Conservation (phyloP, 2,797 vertebrate species). For the Dipus sagitta region DNA sequence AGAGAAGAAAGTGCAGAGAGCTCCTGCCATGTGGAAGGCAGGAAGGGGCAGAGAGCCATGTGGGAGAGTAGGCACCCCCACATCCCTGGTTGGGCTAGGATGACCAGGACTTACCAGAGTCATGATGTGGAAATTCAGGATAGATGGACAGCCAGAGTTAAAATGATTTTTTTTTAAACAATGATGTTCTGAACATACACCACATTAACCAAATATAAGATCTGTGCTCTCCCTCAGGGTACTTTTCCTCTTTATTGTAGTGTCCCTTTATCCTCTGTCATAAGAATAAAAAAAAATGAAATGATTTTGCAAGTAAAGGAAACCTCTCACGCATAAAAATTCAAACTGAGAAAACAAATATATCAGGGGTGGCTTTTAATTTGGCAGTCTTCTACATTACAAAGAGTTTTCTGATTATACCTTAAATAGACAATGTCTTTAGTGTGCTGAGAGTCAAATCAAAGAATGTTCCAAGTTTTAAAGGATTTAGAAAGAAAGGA, state of each 20-base stretch:
- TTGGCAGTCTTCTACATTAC: conserved; percentile 48
- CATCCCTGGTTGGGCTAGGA: too few relatives aligned
- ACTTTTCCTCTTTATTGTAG: not conserved
- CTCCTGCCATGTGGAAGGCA: too few relatives aligned
- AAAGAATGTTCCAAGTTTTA: conserved; percentile 61
- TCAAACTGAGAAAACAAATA: conserved; percentile 55
- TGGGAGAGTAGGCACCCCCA: too few relatives aligned
- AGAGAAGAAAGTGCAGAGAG: too few relatives aligned
- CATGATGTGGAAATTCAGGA: too few relatives aligned
- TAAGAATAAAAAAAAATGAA: conserved; percentile 41
- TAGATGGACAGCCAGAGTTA: too few relatives aligned
- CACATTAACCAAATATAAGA: conserved; percentile 39
- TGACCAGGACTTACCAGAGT: too few relatives aligned
- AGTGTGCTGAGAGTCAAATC: not conserved
- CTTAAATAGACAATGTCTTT: conserved; percentile 55
- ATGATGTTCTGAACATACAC: conserved; percentile 20
- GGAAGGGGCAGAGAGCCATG: too few relatives aligned
- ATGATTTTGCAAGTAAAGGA: conserved; percentile 60
- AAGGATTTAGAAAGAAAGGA: not conserved
- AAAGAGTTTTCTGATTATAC: conserved; percentile 58
- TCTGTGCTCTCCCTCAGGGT: not conserved
- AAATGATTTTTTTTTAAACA: too few relatives aligned
- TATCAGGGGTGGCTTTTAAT: conserved; percentile 62
- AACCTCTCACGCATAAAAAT: conserved; percentile 47
- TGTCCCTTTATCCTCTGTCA: conserved; percentile 31